phyloP scores from a whole-genome alignment of 2,797 vertebrate species.

The Erpetoichthys calabaricus region DNA sequence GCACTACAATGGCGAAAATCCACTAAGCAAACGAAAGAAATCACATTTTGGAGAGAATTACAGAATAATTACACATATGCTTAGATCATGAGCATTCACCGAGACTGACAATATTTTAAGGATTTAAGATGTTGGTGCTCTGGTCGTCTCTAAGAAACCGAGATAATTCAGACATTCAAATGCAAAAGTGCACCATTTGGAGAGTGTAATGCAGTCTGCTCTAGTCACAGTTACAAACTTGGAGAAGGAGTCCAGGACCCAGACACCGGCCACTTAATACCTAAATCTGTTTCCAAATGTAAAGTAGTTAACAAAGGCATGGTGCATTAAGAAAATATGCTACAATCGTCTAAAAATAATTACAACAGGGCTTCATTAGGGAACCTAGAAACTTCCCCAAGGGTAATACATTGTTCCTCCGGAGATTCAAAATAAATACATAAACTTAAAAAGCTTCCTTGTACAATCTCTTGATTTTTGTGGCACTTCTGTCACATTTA shows the following conservation, averaged over 20 bases:
- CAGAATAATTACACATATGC: slow-evolving; percentile 85
- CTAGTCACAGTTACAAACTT: slow-evolving; percentile 65
- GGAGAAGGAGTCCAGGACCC: slow-evolving; percentile 57
- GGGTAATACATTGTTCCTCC: slow-evolving; percentile 17
- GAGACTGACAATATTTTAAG: slow-evolving; percentile 75
- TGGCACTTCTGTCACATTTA: background rate
- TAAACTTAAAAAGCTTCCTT: background rate
- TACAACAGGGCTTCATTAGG: slow-evolving; percentile 31
- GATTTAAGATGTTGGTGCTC: slow-evolving; percentile 82
- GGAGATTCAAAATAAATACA: slow-evolving; percentile 19
- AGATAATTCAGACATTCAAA: slow-evolving; percentile 75
- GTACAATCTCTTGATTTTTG: background rate
- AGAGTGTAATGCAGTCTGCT: slow-evolving; percentile 71
- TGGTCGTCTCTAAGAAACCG: slow-evolving; percentile 66
- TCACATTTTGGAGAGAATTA: slow-evolving; percentile 74
- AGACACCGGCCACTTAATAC: slow-evolving; percentile 66
- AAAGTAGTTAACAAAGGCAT: slow-evolving; percentile 62
- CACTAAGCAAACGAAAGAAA: slow-evolving; percentile 66
- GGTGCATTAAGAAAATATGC: slow-evolving; percentile 50
- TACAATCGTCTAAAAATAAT: slow-evolving; percentile 47
- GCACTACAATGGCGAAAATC: slow-evolving; percentile 55
- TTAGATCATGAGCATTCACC: slow-evolving; percentile 65
- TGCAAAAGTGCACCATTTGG: slow-evolving; percentile 69
- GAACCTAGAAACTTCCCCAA: slow-evolving; percentile 20
- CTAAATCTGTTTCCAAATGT: slow-evolving; percentile 71